These are phyloP conservation scores for Hydriomena furcata DNA, from an alignment of 2,888 invertebrate species.

Conservation along the genomic window DNA sequence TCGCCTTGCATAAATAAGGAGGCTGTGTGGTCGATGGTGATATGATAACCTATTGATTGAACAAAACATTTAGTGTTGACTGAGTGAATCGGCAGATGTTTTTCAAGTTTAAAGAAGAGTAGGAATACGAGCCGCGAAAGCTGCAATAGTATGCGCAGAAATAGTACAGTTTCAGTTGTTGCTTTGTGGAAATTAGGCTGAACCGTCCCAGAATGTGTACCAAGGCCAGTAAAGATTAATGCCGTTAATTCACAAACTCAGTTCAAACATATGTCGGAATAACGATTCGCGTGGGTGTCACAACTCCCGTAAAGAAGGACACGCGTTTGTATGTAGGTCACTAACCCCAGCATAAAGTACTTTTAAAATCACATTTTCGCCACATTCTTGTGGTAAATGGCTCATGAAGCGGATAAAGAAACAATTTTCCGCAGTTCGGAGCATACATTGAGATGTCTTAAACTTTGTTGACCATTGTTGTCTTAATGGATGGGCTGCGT, in stretches of 20 bases:
- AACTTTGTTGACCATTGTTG: slow-evolving; percentile 37
- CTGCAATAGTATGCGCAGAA: no score
- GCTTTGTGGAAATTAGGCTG: slow-evolving; percentile 1
- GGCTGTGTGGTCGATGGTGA: no score
- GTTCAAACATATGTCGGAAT: slow-evolving; percentile 42
- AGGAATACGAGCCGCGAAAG: no score
- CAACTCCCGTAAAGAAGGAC: slow-evolving; percentile 37
- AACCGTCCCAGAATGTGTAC: slow-evolving; percentile 61
- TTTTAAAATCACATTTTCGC: slow-evolving; percentile 7
- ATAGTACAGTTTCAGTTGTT: not conserved
- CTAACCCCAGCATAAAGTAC: slow-evolving; percentile 29
- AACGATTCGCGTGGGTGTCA: slow-evolving; percentile 38
- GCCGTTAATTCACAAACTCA: slow-evolving; percentile 44
- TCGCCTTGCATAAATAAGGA: no score
- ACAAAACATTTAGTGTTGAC: no score
- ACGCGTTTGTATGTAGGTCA: slow-evolving; percentile 32
- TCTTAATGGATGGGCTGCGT: slow-evolving; percentile 32
- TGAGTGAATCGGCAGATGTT: no score
- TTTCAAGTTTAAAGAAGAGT: no score
- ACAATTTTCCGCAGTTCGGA: slow-evolving; percentile 23
- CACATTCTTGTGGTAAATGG: slow-evolving; percentile 14
- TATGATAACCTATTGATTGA: no score
- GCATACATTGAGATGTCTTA: slow-evolving; percentile 36
- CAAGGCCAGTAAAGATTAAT: slow-evolving; percentile 61
- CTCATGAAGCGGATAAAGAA: slow-evolving; percentile 21